phyloP scores from a whole-genome alignment of 2,888 invertebrate genomes.

The Cybosia mesomella region DNA sequence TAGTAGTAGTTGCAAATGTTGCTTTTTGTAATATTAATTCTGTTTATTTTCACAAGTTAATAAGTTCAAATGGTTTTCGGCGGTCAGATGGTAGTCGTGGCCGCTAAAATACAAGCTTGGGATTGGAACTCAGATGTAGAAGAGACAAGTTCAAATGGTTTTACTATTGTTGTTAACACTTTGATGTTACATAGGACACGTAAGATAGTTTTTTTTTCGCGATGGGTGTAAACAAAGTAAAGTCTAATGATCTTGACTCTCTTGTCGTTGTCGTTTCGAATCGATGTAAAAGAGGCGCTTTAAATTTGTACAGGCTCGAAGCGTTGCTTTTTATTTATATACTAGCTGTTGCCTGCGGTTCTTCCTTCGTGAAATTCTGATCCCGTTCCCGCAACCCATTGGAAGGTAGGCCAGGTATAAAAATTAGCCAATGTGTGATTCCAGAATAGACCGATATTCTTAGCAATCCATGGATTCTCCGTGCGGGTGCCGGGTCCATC shows the following conservation, averaged over 20 bases:
- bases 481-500: no score
- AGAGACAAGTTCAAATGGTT: neutral
- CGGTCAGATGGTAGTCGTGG: neutral
- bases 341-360: neutral
- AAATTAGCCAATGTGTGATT: no score
- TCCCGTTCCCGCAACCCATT: no score
- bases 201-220: slow-evolving; percentile 10
- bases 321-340: neutral
- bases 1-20: slow-evolving; percentile 16
- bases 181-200: neutral
- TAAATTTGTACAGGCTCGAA: neutral
- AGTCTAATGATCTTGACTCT: neutral
- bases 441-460: no score
- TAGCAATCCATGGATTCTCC: no score
- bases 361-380: neutral
- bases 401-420: no score
- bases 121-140: neutral
- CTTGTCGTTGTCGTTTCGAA: neutral
- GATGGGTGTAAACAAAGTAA: neutral
- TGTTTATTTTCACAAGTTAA: slow-evolving; percentile 13
- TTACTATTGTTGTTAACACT: slow-evolving; percentile 3
- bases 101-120: no score
- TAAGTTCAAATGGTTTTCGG: neutral
- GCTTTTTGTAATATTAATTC: slow-evolving; percentile 25
- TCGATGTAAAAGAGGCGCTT: neutral